Base-by-base conservation (phyloP, 2,888 invertebrate genomes). In the Oegoconia quadripuncta region DNA sequence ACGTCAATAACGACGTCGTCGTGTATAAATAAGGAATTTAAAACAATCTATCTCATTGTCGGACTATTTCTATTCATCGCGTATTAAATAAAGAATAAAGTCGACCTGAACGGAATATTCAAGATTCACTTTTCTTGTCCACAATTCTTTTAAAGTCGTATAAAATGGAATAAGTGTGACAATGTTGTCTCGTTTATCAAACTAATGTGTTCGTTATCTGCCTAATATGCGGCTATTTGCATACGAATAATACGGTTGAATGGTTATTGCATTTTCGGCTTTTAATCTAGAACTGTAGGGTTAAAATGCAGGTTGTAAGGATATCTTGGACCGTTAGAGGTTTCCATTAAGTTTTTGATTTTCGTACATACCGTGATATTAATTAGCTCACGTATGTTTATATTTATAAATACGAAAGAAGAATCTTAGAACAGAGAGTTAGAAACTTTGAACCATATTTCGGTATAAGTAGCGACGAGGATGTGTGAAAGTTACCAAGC, bases 211-310 rank as follows among this genome's bases (percentile, higher is more conserved):
- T 49, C 48, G 57, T 57, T 65, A 64, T 66, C 56, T 64, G 46
- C 50, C 46, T 60, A 59, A 61, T 64, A 55, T 55, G 48, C 47
- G 49, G 50, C 51, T 53, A 74, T 74, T 73, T 68, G 58, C 61
- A 73, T 73, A 64, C 63, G 61, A 73, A 71, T 67, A 59, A 58
- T 62, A 52, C 61, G 57, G 62, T 49, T 48, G 46, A 52, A 59
- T 57, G 48, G 45, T 51, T 57, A 51, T 59, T 50, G 55, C 41
- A 49, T 52, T 49, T 52, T 58, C 52, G 48, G 48, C 55, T 56
- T 47, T 34, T 39, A 32, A 42, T 39, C 28, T 42, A 17, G 35
- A 42, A 32, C 35, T 13, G 17, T n/a, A 31, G 34, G 41, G 38
- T 34, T 30, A 35, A 29, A 27, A 27, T 7, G 13, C 13, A 27